Percentiles rank a stretch among this genome's conserved stretches.
Evolutionary conservation across 2,797 vertebrate genomes (phyloP).

Genomic region (Gymnoscopelus braueri): DNA sequence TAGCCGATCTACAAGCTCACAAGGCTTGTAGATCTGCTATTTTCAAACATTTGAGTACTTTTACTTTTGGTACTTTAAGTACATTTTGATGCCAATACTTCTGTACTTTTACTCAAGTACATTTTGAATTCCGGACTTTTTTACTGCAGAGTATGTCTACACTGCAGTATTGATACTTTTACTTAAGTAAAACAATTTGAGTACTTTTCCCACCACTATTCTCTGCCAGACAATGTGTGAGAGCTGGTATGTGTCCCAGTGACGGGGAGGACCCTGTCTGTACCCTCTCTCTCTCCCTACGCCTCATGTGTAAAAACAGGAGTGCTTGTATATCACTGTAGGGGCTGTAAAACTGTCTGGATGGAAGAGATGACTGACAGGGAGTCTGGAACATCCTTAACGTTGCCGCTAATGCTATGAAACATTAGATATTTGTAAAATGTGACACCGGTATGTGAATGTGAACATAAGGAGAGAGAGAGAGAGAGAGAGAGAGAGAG

Average conservation of each 20-base stretch:
- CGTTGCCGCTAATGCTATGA: not conserved
- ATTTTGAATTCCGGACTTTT: too few relatives aligned
- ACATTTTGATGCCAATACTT: too few relatives aligned
- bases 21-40: too few relatives aligned
- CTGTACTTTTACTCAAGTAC: too few relatives aligned
- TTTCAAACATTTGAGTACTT: too few relatives aligned
- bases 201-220: not conserved
- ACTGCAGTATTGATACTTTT: too few relatives aligned
- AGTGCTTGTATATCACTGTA: conserved; percentile 5
- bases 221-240: conserved; percentile 21
- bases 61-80: too few relatives aligned
- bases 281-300: conserved; percentile 2
- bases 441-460: not conserved
- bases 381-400: not conserved
- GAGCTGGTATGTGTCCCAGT: not conserved
- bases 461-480: not conserved
- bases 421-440: not conserved
- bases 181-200: too few relatives aligned
- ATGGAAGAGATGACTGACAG: not conserved
- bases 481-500: not conserved
- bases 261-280: not conserved
- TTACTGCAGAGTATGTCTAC: too few relatives aligned
- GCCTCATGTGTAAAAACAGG: conserved; percentile 18
- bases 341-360: conserved; percentile 2
- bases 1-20: too few relatives aligned